Conservation (phyloP, 2,797 vertebrate genomes). For the Adrianichthys oophorus region DNA sequence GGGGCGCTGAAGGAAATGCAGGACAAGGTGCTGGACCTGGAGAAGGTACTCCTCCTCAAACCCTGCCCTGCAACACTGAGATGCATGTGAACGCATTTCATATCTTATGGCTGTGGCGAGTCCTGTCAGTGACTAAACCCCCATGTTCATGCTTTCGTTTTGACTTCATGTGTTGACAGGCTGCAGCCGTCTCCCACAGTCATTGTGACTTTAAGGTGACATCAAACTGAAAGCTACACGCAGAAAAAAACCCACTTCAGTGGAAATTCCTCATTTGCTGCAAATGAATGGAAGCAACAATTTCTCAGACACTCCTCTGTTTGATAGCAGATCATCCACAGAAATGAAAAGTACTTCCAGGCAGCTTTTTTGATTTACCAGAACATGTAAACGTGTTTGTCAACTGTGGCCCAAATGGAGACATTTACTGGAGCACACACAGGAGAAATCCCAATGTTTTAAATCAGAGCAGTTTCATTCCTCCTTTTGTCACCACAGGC, state of each 20-base stretch:
- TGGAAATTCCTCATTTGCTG: background rate
- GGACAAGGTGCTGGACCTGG: conserved; percentile 93
- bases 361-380: too few relatives aligned
- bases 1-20: conserved; percentile 94
- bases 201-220: background rate
- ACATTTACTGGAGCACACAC: too few relatives aligned
- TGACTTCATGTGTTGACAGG: conserved; percentile 9
- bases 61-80: background rate
- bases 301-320: too few relatives aligned
- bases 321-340: too few relatives aligned
- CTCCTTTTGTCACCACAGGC: too few relatives aligned
- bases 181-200: background rate
- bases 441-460: too few relatives aligned
- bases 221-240: background rate
- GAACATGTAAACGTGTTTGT: too few relatives aligned
- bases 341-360: too few relatives aligned
- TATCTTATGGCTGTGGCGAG: background rate
- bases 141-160: conserved; percentile 18
- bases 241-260: background rate
- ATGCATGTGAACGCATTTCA: conserved; percentile 8
- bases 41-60: conserved; percentile 81
- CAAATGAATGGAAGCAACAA: too few relatives aligned
- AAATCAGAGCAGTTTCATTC: too few relatives aligned
- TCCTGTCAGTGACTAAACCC: background rate
- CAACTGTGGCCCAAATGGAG: too few relatives aligned